Evolutionary conservation across 2,888 invertebrate species (phyloP), one percentile per base, ranked within the genome.

Genomic region (Brenthis daphne): DNA sequence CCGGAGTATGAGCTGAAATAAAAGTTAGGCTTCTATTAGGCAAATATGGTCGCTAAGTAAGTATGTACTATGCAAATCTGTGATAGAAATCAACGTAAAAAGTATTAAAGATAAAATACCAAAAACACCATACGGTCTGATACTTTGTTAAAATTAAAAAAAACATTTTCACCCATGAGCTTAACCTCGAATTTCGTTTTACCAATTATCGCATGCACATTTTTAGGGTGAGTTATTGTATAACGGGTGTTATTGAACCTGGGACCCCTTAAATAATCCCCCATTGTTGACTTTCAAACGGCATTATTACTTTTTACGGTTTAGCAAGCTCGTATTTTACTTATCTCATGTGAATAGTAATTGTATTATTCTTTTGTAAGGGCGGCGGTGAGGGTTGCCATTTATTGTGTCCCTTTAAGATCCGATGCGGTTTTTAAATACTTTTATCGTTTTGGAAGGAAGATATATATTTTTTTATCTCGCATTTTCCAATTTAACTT

Each of bases 221-320:
- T 73, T 70, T 73, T 66, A 67, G 72, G 72, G 72, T 70, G 70
- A 70, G 58, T 65, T 68, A 72, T 58, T 50, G 64, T 55, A 16
- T 51, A 37, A 53, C 65, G 70, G 71, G 67, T 71, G 67, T 68
- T 68, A 78, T 78, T 77, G 78, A 77, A 77, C 76, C 77, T 70
- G 73, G 80, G 76, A 77, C 80, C 80, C 83, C 85, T 85, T 86
- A 86, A 84, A 88, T 88, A 84, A 84, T 80, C 47, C 33, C 65
- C 86, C 84, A 85, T 88, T 92, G 92, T 92, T 92, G 92, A 92
- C 91, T 92, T 86, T 86, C 80, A 77, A 78, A 83, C 81, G 89
- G 90, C 81, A 89, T 88, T 91, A 91, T 90, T 89, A 89, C 90
- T 88, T 90, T 92, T 92, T 90, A 92, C 92, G 91, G 89, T 90